Evolutionary conservation across 2,113 vertebrate genomes (phyloP), one percentile per base, ranked within the genome.

Genomic region (Vulpes ferrilata): DNA sequence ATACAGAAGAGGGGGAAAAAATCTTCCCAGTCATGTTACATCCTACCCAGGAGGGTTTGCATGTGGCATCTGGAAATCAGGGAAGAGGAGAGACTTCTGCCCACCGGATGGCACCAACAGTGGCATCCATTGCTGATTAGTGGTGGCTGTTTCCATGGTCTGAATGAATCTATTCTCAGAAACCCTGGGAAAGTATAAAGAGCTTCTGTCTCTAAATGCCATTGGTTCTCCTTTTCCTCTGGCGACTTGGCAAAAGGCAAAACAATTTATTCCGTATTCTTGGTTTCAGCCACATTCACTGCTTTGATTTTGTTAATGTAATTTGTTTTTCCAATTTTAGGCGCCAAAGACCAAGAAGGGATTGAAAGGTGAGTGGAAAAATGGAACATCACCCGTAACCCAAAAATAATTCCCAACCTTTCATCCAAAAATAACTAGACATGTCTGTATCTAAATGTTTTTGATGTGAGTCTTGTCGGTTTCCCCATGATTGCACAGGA

Each of bases 341-440:
- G 98, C 99, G 90, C 59, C 95, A 64, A 99, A 98, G 96, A 25
- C 85, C 93, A 99, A 97, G 95, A 99, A 98, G 88, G 86, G 97
- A 67, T 93, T 98, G 30, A 98, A 98, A 98, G 98, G 99, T 99
- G 95, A 94, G 99, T 97, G 1, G 10, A 0, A 10, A 74, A 5
- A 20, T 80, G 6, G 19, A 35, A 22, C 22, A 38, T 60, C 35
- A 27, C 8, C 5, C 19, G 83, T 79, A 64, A 69, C 22, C 13
- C 71, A 80, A 59, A 62, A 80, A 35, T 6, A 38, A 27, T 43
- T 25, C 15, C 8, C 38, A 2, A 2, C 30, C 35, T 69, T 57
- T 76, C 9, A 83, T 84, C 35, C 57, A 60, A 12, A 64, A 67
- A 53, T n/a, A 71, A 51, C 73, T 86, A 87, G 43, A 16, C 15